Evolutionary conservation across 30 jellyfish, hydroid and myxozoan species (phyloP).

Genomic region (Hydractinia symbiolongicarpus): DNA sequence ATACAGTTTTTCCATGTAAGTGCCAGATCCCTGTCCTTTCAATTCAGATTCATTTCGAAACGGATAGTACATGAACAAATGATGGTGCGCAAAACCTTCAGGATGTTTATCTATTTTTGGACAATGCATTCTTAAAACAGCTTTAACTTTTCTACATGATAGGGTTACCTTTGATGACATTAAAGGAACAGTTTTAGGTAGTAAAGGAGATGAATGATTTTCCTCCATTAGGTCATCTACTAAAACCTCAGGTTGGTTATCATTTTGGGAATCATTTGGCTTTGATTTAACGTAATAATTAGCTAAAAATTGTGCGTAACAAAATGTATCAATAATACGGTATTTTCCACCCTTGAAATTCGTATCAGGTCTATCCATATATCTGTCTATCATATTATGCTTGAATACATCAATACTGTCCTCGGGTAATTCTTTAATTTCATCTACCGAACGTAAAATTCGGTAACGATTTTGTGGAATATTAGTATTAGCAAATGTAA

Average conservation of each 20-base stretch:
- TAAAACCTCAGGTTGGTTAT: not conserved
- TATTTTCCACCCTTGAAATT: slow-evolving; percentile 21
- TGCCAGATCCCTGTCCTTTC: not conserved
- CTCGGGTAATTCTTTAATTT: slow-evolving; percentile 13
- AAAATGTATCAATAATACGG: not conserved
- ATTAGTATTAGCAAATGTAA: slow-evolving; percentile 2
- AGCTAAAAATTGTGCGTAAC: slow-evolving; percentile 29
- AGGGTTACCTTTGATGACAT: slow-evolving; percentile 9
- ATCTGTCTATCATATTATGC: slow-evolving; percentile 13
- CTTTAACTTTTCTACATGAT: not conserved
- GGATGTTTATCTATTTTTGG: slow-evolving; percentile 5
- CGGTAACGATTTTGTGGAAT: not conserved
- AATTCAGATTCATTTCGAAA: slow-evolving; percentile 8
- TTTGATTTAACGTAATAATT: not conserved
- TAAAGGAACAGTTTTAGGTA: slow-evolving; percentile 10
- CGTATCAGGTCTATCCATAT: slow-evolving; percentile 23
- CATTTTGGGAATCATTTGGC: not conserved
- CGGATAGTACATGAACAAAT: slow-evolving; percentile 11
- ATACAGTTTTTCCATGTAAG: not conserved
- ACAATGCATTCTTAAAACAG: not conserved
- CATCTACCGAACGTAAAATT: not conserved
- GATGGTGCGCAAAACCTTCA: slow-evolving; percentile 20
- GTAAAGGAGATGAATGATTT: not conserved
- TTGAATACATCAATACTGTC: slow-evolving; percentile 12
- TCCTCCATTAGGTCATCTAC: not conserved